Percentiles rank a stretch among this genome's conserved stretches.
Conservation (phyloP, 1,140 invertebrate genomes). For the Pemphigus obesinymphae region DNA sequence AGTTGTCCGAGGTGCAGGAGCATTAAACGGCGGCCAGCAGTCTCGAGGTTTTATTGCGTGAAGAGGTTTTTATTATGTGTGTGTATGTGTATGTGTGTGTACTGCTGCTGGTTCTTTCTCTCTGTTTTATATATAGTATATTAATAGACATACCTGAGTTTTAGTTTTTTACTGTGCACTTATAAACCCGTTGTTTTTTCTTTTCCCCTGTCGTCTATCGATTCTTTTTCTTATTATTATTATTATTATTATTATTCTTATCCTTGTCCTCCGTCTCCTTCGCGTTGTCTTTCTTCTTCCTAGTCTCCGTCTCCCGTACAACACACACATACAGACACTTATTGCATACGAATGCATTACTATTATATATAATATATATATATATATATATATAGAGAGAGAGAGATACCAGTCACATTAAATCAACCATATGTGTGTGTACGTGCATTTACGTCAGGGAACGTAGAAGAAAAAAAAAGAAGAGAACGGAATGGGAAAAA, state of each 20-base stretch:
- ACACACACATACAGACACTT: not conserved
- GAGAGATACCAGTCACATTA: not conserved
- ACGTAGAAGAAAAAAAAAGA: not conserved
- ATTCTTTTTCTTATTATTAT: not conserved
- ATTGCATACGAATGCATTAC: not conserved
- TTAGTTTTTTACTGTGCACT: conserved; percentile 12
- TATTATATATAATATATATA: conserved; percentile 1
- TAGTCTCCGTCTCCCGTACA: not conserved
- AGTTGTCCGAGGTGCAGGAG: not conserved
- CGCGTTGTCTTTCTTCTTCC: not conserved
- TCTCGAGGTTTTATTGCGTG: conserved; percentile 20
- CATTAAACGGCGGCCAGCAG: conserved; percentile 28
- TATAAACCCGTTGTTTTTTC: conserved; percentile 35
- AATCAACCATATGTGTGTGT: not conserved
- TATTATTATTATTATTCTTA: not conserved
- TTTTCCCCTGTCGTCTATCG: not conserved
- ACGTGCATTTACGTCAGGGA: not conserved
- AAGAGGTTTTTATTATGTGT: not conserved
- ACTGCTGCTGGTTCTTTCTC: not conserved
- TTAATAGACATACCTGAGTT: conserved; percentile 22
- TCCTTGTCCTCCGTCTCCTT: not conserved
- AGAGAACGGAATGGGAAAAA: not conserved
- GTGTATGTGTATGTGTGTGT: not conserved
- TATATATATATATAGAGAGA: conserved; percentile 3
- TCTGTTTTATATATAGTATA: not conserved